Conservation (phyloP, 2,797 vertebrate species). For the Crypturellus tataupa region DNA sequence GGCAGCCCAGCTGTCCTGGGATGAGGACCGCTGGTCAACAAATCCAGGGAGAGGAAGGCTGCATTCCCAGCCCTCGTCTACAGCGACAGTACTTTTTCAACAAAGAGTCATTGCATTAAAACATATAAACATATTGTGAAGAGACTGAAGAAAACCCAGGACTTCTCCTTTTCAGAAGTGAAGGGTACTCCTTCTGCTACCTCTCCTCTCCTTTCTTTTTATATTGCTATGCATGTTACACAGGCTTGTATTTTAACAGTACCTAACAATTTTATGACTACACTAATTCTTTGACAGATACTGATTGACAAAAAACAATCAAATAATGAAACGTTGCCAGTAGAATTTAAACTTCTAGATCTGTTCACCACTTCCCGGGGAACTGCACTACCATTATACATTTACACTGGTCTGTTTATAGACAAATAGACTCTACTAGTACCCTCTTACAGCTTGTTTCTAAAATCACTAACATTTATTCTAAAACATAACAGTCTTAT, state of each 20-base stretch:
- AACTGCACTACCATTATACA: neutral
- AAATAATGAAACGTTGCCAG: slow-evolving; percentile 33
- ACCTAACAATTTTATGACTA: neutral
- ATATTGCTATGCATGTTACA: neutral
- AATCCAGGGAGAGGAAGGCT: neutral
- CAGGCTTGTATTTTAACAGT: neutral
- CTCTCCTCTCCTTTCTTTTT: neutral
- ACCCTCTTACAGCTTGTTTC: slow-evolving; percentile 48
- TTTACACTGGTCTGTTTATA: neutral
- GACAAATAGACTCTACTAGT: slow-evolving; percentile 20
- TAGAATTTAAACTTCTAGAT: slow-evolving; percentile 38
- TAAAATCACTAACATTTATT: slow-evolving; percentile 34
- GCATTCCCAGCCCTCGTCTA: neutral
- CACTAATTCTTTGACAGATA: neutral
- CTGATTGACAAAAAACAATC: neutral
- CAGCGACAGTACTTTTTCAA: neutral
- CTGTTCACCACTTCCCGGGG: slow-evolving; percentile 11
- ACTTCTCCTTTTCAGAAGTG: neutral
- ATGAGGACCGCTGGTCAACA: neutral
- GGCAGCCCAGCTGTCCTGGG: neutral
- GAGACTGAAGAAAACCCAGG: neutral
- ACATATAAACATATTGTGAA: neutral
- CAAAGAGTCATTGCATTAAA: neutral
- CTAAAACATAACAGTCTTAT: slow-evolving; percentile 49
- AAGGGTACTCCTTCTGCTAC: neutral